Conservation (phyloP, 2,797 vertebrate genomes). For the Rhynchotus rufescens region DNA sequence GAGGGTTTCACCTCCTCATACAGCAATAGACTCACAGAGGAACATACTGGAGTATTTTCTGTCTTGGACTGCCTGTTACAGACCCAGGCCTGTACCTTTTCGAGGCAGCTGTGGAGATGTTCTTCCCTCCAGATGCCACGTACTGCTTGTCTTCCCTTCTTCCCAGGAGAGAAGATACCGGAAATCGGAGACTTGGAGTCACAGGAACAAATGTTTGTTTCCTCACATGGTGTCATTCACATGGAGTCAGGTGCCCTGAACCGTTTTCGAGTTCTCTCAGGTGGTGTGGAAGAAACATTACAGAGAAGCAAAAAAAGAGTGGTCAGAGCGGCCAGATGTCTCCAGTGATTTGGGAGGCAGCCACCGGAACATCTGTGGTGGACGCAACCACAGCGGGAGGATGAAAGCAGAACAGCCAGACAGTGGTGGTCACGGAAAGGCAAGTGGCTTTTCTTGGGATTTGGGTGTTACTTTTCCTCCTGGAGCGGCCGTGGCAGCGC, state of each 20-base stretch:
- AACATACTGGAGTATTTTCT: conserved; percentile 56
- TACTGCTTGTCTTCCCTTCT: not conserved
- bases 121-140: not conserved
- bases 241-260: not conserved
- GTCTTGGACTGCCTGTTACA: not conserved
- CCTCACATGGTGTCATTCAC: not conserved
- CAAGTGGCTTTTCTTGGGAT: not conserved
- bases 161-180: no score
- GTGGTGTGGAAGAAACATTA: not conserved
- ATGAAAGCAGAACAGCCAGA: not conserved
- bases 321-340: not conserved
- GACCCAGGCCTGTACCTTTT: not conserved
- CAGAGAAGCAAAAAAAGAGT: conserved; percentile 2
- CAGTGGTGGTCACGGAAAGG: accelerated
- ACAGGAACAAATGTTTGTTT: not conserved
- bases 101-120: not conserved
- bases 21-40: conserved; percentile 6
- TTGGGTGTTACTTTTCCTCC: not conserved
- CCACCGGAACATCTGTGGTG: not conserved
- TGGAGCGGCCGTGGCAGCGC: not conserved
- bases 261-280: not conserved
- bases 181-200: not conserved
- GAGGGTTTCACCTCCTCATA: conserved; percentile 12
- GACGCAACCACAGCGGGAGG: not conserved
- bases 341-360: not conserved